Conservation (phyloP, 2,888 invertebrate genomes). For the Patella depressa region DNA sequence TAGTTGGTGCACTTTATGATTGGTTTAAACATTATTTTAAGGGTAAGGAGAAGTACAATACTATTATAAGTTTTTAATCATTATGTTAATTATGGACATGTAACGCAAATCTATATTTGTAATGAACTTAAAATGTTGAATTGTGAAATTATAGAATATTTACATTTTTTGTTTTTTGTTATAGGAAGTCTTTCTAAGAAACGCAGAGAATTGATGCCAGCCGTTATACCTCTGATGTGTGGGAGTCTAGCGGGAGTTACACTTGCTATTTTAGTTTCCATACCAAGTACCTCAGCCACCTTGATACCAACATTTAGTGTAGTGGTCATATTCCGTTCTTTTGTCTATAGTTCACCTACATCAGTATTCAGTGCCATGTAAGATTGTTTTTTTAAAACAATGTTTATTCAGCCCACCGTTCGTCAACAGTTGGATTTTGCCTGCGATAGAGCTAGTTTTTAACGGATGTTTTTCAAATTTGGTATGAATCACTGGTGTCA, state of each 20-base stretch:
- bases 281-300: slow-evolving; percentile 24
- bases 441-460: too few relatives aligned
- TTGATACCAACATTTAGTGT: slow-evolving; percentile 37
- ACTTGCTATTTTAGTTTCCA: slow-evolving; percentile 39
- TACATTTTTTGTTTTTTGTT: not conserved
- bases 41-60: slow-evolving; percentile 22
- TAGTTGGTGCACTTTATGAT: slow-evolving; percentile 55
- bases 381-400: slow-evolving; percentile 18
- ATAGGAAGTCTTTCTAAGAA: slow-evolving; percentile 38
- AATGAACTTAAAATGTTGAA: too few relatives aligned
- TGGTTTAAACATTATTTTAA: slow-evolving; percentile 38
- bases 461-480: too few relatives aligned
- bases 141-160: too few relatives aligned
- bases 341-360: slow-evolving; percentile 52
- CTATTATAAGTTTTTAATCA: too few relatives aligned
- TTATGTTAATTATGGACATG: too few relatives aligned
- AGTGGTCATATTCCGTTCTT: slow-evolving; percentile 48
- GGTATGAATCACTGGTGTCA: too few relatives aligned
- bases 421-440: too few relatives aligned
- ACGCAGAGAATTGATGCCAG: slow-evolving; percentile 47
- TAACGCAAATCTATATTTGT: too few relatives aligned
- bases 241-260: slow-evolving; percentile 41
- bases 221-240: slow-evolving; percentile 47
- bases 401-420: too few relatives aligned
- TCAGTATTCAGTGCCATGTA: slow-evolving; percentile 49